Evolutionary conservation across 2,888 invertebrate species (phyloP).

Genomic region (Drosophila heteroneura): DNA sequence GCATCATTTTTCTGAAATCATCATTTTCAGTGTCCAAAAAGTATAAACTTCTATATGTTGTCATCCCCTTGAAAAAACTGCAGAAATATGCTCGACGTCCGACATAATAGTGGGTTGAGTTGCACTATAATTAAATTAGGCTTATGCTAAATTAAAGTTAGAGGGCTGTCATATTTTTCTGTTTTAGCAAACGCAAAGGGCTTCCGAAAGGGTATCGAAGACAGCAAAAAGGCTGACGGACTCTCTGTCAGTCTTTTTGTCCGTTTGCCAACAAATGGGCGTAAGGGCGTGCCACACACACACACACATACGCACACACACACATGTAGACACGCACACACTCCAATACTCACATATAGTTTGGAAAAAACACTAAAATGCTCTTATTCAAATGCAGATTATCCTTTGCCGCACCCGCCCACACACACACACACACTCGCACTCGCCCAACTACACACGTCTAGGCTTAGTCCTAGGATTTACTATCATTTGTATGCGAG

Average conservation of each 20-base stretch:
- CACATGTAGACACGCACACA: conserved; percentile 16
- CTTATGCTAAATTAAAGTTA: not conserved
- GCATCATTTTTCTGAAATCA: not conserved
- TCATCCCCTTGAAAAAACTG: not conserved
- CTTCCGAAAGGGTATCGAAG: conserved; percentile 36
- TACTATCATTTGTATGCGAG: conserved; percentile 73
- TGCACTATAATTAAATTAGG: not conserved
- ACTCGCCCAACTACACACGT: conserved; percentile 45
- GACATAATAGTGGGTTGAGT: not conserved
- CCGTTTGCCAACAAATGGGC: conserved; percentile 61
- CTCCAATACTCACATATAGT: conserved; percentile 45
- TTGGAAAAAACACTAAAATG: conserved; percentile 76
- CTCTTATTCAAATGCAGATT: conserved; percentile 82
- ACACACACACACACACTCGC: conserved; percentile 28
- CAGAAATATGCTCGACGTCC: not conserved
- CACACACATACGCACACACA: conserved; percentile 5
- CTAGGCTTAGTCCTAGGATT: conserved; percentile 75
- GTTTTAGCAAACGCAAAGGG: not conserved
- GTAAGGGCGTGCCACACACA: conserved; percentile 46
- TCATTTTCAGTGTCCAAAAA: not conserved
- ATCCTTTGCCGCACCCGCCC: conserved; percentile 67
- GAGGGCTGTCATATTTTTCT: conserved; percentile 2
- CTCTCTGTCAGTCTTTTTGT: conserved; percentile 35
- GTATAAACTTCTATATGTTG: too few species aligned
- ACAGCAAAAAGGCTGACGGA: conserved; percentile 72